Percentiles rank a stretch among this genome's conserved stretches.
These are phyloP conservation scores for Drosophila nigrodunni DNA, from an alignment of 1,140 invertebrate species.

Conservation along the genomic window DNA sequence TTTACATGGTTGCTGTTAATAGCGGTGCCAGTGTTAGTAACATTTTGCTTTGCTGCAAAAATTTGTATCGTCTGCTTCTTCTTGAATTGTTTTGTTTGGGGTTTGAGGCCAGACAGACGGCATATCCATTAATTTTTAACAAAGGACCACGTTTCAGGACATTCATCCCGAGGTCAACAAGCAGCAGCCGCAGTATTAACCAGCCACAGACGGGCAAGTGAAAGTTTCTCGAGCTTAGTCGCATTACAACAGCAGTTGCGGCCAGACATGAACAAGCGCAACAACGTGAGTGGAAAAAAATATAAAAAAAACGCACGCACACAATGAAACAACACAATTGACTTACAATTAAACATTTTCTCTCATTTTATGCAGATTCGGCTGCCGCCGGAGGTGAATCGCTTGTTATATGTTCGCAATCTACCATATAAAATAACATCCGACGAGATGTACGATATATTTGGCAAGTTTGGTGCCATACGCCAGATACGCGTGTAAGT, in stretches of 20 bases:
- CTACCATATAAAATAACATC: slow-evolving; percentile 99
- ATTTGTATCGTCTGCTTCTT: slow-evolving; percentile 14
- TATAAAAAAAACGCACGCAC: not conserved
- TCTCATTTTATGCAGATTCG: slow-evolving; percentile 89
- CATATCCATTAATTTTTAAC: slow-evolving; percentile 69
- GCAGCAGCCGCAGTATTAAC: slow-evolving; percentile 31
- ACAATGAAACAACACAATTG: slow-evolving; percentile 37
- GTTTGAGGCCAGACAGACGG: slow-evolving; percentile 73
- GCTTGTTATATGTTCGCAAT: slow-evolving; percentile 98
- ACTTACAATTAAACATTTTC: slow-evolving; percentile 30
- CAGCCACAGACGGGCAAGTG: slow-evolving; percentile 55
- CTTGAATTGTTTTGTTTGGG: slow-evolving; percentile 54
- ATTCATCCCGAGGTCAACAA: slow-evolving; percentile 70
- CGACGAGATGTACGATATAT: slow-evolving; percentile 99
- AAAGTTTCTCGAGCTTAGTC: slow-evolving; percentile 67
- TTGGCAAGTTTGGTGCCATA: slow-evolving; percentile 99
- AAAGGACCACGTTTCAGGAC: slow-evolving; percentile 78
- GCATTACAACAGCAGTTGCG: slow-evolving; percentile 58
- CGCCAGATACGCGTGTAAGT: slow-evolving; percentile 98
- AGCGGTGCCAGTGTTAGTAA: slow-evolving; percentile 7
- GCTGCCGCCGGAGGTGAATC: slow-evolving; percentile 99
- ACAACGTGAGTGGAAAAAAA: slow-evolving; percentile 69
- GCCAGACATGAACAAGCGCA: slow-evolving; percentile 81
- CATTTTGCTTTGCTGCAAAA: slow-evolving; percentile 3
- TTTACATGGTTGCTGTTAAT: not conserved